phyloP scores from a whole-genome alignment of 2,113 vertebrate species.

The Anarhynchus alexandrinus region DNA sequence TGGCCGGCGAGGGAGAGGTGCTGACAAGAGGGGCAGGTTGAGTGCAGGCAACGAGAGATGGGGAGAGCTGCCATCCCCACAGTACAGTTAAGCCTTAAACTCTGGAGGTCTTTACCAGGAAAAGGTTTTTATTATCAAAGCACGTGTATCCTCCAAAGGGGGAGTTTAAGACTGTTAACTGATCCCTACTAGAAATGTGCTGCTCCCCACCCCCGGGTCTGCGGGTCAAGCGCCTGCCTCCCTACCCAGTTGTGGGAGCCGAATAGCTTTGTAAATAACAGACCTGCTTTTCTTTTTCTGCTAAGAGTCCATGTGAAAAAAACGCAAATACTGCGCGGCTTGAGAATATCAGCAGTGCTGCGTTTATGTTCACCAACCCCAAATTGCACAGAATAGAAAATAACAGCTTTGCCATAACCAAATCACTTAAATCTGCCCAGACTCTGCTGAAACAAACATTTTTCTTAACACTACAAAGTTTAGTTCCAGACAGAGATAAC shows the following conservation, averaged over 20 bases:
- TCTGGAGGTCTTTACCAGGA: background rate
- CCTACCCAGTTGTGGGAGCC: background rate
- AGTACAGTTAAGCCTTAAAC: background rate
- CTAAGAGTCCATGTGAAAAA: background rate
- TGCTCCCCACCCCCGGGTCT: background rate
- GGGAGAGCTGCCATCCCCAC: background rate
- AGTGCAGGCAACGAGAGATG: background rate
- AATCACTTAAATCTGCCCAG: background rate
- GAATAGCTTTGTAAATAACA: slow-evolving; percentile 27
- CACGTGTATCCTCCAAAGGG: background rate
- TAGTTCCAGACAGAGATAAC: background rate
- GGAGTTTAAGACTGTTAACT: background rate
- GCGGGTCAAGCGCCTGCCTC: background rate
- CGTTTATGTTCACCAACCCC: background rate
- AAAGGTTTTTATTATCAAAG: background rate
- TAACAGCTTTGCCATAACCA: background rate
- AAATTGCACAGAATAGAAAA: slow-evolving; percentile 25
- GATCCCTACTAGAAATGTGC: background rate
- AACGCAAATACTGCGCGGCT: background rate
- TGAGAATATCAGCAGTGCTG: background rate
- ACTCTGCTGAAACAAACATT: background rate
- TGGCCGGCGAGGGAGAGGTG: fast-evolving
- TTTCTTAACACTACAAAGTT: background rate
- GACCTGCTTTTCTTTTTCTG: background rate
- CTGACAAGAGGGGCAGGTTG: background rate